Evolutionary conservation across 30 jellyfish, hydroid and myxozoan species (phyloP).

Genomic region (Pelagia noctiluca): DNA sequence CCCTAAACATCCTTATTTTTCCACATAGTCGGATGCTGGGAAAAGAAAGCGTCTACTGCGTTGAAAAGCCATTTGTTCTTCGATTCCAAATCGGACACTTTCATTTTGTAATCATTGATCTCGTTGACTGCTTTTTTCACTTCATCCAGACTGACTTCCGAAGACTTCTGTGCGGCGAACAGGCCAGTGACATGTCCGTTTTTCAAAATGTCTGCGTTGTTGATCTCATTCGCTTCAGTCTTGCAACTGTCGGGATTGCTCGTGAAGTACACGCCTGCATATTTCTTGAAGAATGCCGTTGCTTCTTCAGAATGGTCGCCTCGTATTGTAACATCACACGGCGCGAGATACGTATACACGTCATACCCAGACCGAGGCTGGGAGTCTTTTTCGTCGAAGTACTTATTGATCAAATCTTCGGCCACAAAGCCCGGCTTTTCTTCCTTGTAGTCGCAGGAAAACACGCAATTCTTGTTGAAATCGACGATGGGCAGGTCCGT

Average conservation of each 20-base stretch:
- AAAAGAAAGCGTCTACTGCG: slow-evolving; percentile 47
- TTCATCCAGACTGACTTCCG: slow-evolving; percentile 5
- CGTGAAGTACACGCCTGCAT: slow-evolving; percentile 56
- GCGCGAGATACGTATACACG: slow-evolving; percentile 60
- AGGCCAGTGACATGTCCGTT: slow-evolving; percentile 46
- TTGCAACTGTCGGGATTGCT: slow-evolving; percentile 53
- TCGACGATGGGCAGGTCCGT: slow-evolving; percentile 54
- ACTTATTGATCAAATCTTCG: slow-evolving; percentile 24
- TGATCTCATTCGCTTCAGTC: slow-evolving; percentile 43
- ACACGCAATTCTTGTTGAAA: slow-evolving; percentile 37
- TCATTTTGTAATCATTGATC: not conserved
- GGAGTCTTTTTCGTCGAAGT: slow-evolving; percentile 18
- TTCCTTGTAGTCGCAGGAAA: slow-evolving; percentile 42
- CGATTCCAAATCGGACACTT: slow-evolving; percentile 15
- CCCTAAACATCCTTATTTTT: too few relatives aligned
- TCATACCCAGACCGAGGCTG: slow-evolving; percentile 33
- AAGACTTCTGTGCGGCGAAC: slow-evolving; percentile 52
- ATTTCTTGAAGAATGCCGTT: not conserved
- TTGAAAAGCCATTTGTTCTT: slow-evolving; percentile 41
- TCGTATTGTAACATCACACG: slow-evolving; percentile 57
- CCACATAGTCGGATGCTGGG: slow-evolving; percentile 63
- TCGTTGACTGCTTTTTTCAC: slow-evolving; percentile 35
- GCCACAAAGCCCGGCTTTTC: slow-evolving; percentile 56
- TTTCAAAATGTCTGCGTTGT: slow-evolving; percentile 19
- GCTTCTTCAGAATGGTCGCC: slow-evolving; percentile 43